phyloP scores from a whole-genome alignment of 2,888 invertebrate genomes.

The Agrochola lota region DNA sequence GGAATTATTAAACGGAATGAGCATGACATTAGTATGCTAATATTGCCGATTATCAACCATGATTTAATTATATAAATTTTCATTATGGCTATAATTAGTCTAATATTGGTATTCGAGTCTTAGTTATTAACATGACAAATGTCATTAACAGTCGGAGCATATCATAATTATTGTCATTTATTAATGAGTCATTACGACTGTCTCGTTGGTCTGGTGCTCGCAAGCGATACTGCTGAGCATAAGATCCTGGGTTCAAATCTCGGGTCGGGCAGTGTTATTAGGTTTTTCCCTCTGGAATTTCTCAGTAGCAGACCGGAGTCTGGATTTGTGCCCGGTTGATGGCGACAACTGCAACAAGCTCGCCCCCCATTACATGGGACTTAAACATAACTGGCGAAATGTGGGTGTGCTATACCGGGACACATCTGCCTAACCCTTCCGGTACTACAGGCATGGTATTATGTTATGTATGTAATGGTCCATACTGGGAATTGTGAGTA shows the following conservation, averaged over 20 bases:
- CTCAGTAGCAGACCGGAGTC: not conserved
- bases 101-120: slow-evolving; percentile 9
- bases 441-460: no score
- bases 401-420: no score
- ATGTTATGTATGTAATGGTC: not conserved
- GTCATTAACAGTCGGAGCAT: not conserved
- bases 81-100: not conserved
- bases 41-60: not conserved
- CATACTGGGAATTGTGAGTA: slow-evolving; percentile 20
- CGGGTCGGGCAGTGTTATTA: not conserved
- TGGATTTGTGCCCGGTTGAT: no score
- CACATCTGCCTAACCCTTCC: no score
- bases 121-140: not conserved
- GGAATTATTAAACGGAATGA: slow-evolving; percentile 4
- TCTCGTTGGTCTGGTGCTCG: not conserved
- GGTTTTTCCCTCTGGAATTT: not conserved
- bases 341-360: no score
- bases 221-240: not conserved
- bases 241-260: not conserved
- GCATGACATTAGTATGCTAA: slow-evolving; percentile 13
- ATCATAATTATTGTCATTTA: slow-evolving; percentile 1
- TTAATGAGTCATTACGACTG: not conserved
- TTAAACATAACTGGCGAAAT: no score
- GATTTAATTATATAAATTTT: slow-evolving; percentile 5
- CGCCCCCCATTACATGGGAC: no score